Evolutionary conservation across 2,797 vertebrate genomes (phyloP), one percentile per base, ranked within the genome.

Genomic region (Botia kubotai): DNA sequence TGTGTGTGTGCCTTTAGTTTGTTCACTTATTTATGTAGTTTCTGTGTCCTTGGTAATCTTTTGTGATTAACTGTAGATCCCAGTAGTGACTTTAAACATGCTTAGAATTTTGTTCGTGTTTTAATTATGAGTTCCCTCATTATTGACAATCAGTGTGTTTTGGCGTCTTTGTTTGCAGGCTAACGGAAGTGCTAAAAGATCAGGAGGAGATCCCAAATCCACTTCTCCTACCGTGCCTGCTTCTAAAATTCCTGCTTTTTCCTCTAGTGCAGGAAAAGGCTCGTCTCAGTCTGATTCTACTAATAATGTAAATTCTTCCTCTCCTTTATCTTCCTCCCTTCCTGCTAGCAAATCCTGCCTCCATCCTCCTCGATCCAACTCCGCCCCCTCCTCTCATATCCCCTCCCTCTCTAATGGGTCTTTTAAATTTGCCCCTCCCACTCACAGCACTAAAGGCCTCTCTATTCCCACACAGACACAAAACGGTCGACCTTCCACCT

Each of bases 171-270:
- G 92, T 99, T 99, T 93, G 93, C 98, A 99, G 98, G 97, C 97
- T 97, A 99, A 99, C 95, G 98, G 98, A 98, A 97, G 96, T 97
- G 94, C 97, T 99, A 99, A 99, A 96, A 97, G 97, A 98, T 95
- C 96, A 97, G 97, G 97, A 97, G 97, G 97, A 96, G 98, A 98
- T 94, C 96, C 93, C 97, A 99, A 98, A 94, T 95, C 96, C 91
- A 93, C 96, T 95, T 95, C 97, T 95, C 97, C 96, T 90, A 94
- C 96, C 95, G 91, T 96, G 89, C 95, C 97, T 92, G 93, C 95
- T 94, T 99, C 98, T 98, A 99, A 98, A 97, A 99, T 99, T 92
- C 98, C 98, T 87, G 96, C 97, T 94, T 97, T 98, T 96, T 97
- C 96, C 94, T 95, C 97, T 95, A 97, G 96, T 94, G 94, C 95